Base-by-base conservation (phyloP, 2,888 invertebrate species). In the Carterocephalus palaemon region DNA sequence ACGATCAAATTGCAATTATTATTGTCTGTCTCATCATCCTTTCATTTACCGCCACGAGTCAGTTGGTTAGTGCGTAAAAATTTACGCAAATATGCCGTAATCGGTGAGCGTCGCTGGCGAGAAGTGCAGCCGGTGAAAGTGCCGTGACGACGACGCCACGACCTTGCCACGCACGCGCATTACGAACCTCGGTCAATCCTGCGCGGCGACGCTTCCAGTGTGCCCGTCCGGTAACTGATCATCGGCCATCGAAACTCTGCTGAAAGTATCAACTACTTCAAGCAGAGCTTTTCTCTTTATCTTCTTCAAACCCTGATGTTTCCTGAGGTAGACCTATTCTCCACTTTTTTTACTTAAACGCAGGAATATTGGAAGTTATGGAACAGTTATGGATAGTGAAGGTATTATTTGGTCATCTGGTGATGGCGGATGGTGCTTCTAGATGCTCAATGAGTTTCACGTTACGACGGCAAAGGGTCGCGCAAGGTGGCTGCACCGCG, bases 71-170 rank as follows among this genome's bases (percentile, higher is more conserved):
- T 28, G 46, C 36, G 46, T 37, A 37, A 45, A 7, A 33, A 37
- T 39, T 39, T 17, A 34, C 32, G 37, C 39, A 39, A 34, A 43
- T 31, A 38, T 39, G 47, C 47, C 23, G 42, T 42, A 48, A 38
- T 17, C 31, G n/a, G 24, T 16, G 31, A 16, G 45, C 17, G 22
- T 20, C 9, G 28, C 24, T 20, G 43, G 28, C 42, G 42, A 43
- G 60, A 54, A 56, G 46, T 39, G 55, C 57, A 68, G 26, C 26
- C 33, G 72, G 78, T 75, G 81, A 82, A 81, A 82, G 81, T 78
- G 67, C 60, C 62, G 64, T 64, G 60, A 65, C 62, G 63, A 54
- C 63, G 59, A n/a, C 64, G 57, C 60, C 62, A 67, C 70, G 79
- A 75, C 81, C 82, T 81, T 81, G 80, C 59, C 54, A 56, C 57